These are phyloP conservation scores for Nomada goodeniana DNA, from an alignment of 2,888 invertebrate species.

Conservation along the genomic window DNA sequence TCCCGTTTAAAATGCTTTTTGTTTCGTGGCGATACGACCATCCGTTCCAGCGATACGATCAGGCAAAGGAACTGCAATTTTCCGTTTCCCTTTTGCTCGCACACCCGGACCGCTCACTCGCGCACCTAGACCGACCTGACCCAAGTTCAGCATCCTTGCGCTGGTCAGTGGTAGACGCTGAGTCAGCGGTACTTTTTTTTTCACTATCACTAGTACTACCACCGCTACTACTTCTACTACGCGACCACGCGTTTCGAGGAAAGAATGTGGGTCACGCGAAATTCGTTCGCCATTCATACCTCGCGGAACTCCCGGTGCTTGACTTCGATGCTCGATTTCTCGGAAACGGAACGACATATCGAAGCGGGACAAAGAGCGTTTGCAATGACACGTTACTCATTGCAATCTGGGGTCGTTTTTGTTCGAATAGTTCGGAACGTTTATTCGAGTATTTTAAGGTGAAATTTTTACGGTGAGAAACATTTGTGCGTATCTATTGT, in stretches of 20 bases:
- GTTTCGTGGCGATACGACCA: not conserved
- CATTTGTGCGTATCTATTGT: too few relatives aligned
- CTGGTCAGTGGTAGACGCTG: constrained; percentile 14
- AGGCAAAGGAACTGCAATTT: not conserved
- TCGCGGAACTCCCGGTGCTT: too few relatives aligned
- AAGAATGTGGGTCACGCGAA: constrained; percentile 11
- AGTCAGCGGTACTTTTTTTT: not conserved
- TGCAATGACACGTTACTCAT: too few relatives aligned
- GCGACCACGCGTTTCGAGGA: constrained; percentile 4
- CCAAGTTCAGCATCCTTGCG: constrained; percentile 1
- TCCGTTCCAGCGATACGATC: not conserved
- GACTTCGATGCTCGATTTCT: not conserved
- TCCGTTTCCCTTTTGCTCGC: constrained; percentile 1
- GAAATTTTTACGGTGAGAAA: too few relatives aligned
- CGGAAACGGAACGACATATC: constrained; percentile 6
- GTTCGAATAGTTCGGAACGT: not conserved
- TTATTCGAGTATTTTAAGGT: not conserved
- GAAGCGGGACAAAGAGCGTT: not conserved
- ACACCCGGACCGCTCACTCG: not conserved
- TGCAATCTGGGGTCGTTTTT: not conserved
- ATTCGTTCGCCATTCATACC: constrained; percentile 9
- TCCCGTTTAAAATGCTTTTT: not conserved
- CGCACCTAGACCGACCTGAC: not conserved
- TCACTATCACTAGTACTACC: not conserved
- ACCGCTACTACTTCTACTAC: not conserved